Evolutionary conservation across 2,113 vertebrate genomes (phyloP).

Genomic region (Penelope pileata): DNA sequence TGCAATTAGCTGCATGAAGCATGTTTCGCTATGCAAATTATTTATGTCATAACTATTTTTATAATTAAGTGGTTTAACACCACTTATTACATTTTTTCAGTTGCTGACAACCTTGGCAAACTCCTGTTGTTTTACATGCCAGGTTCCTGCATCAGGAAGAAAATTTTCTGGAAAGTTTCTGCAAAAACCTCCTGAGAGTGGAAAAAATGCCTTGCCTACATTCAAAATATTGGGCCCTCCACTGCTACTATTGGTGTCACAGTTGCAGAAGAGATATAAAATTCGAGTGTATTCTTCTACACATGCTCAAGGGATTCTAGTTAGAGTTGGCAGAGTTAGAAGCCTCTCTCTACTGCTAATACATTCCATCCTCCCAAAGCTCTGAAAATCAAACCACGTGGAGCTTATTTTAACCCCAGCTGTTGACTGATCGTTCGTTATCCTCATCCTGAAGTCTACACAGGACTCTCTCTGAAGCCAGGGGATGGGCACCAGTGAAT

Average conservation of each 20-base stretch:
- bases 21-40: conserved; percentile 16
- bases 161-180: neutral
- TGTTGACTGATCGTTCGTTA: neutral
- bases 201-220: neutral
- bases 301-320: neutral
- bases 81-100: neutral
- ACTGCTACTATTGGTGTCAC: neutral
- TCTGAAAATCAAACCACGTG: neutral
- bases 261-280: neutral
- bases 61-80: conserved; percentile 43
- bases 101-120: conserved; percentile 38
- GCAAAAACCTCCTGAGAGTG: neutral
- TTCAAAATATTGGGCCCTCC: neutral
- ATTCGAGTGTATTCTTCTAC: neutral
- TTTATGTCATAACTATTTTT: conserved; percentile 43
- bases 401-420: neutral
- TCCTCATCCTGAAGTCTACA: neutral
- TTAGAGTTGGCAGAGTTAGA: neutral
- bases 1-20: conserved; percentile 56
- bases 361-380: neutral
- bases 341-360: neutral
- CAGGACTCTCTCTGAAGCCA: neutral
- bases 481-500: neutral
- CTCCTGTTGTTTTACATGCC: neutral
- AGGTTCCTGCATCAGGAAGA: neutral